Evolutionary conservation across 2,888 invertebrate genomes (phyloP), one percentile per base, ranked within the genome.

Genomic region (Baccha elongata): DNA sequence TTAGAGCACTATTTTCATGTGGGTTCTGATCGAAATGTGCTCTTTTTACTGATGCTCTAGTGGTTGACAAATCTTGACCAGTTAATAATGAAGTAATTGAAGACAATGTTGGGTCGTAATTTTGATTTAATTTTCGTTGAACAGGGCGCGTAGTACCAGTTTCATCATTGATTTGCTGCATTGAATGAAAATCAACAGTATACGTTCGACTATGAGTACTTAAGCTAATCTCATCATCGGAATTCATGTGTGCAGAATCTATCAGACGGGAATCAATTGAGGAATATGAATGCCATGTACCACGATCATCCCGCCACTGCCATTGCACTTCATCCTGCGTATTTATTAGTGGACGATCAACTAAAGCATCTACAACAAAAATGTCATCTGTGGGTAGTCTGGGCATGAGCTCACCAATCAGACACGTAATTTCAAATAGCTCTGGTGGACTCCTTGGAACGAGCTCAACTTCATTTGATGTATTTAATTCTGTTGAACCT

Each of bases 131-230:
- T 87, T 94, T 93, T 46, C 97, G 94, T 90, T 98, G 98, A 84
- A 99, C 97, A 42, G 97, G 95, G 50, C 98, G 92, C 35, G 98
- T 96, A 26, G 97, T 98, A 81, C 99, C 99, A 0, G 98, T 97
- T 91, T 98, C 98, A 92, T 99, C 99, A 91, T 99, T 99, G 85
- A 99, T 97, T 92, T 99, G 98, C 91, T 98, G 98, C 98, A 99
- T 98, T 86, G 97, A 95, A 89, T 97, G 96, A 88, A 99, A 96
- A 92, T 99, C 99, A 85, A 99, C 95, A 0, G 98, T 98, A 91
- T 98, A 99, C 2, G 98, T 97, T 87, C 98, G 94, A 62, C 98
- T 98, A 89, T 97, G 93, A 64, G 98, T 96, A 73, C 96, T 96
- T 85, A 99, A 93, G 89, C 96, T 96, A 86, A 98, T 96, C 91